Base-by-base conservation (phyloP, 2,113 vertebrate genomes). In the Oryzias melastigma region DNA sequence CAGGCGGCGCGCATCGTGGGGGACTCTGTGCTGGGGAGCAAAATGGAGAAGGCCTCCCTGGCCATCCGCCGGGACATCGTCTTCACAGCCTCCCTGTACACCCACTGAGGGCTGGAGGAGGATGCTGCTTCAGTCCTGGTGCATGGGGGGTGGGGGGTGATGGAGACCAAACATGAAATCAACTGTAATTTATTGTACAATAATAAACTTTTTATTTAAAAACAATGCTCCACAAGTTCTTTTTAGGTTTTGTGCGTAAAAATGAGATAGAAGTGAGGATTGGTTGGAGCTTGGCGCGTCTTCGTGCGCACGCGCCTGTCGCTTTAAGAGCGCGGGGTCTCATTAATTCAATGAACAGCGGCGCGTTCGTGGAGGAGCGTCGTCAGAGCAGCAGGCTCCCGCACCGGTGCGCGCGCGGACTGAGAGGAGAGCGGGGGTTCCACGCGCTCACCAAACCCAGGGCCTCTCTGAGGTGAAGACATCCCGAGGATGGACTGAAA, bases 41-140 rank as follows among this genome's bases (percentile, higher is more conserved):
- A 96, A 87, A 95, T 97, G 95, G 95, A 97, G 83, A 89, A 82
- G 0, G 95, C 95, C 0, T 95, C 94, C 4, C 88, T 94, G 42
- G 81, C 95, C 74, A 92, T 97, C 48, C 93, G 94, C 75, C 88
- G 95, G 58, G 95, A 97, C 90, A 97, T 97, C 0, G 94, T 97
- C 67, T 97, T 97, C 75, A 95, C 94, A 0, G 95, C 95, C 41
- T 96, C 95, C 45, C 93, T 97, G 43, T 97, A 97, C 68, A 96
- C 95, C 45, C 95, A 97, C 86, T 96, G 91, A 93, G 40, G 19
- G 20, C 14, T 40, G 48, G 22, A 50, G 3, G 22, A 48, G 44
- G 22, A 40, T 2, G 35, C 8, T 35, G 29, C 8, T 35, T 10
- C 8, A 35, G 10, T 35, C 29, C 10, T 35, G 29, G 10, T 6